Conservation (phyloP, 1,140 invertebrate species). For the Mizuhopecten yessoensis region DNA sequence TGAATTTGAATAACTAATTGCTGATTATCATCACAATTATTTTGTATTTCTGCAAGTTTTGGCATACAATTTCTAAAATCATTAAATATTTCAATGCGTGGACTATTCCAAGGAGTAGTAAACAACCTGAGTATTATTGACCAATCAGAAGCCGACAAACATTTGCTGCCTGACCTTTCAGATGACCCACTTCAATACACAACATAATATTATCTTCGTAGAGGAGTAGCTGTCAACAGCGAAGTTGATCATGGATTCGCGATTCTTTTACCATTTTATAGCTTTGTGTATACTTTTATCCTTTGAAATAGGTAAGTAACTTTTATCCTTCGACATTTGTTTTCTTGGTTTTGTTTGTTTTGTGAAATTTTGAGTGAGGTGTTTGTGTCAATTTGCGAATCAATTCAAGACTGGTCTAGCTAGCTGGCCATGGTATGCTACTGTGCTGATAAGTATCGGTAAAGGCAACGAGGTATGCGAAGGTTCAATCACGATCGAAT, state of each 20-base stretch:
- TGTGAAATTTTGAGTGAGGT: neutral
- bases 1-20: too few relatives aligned
- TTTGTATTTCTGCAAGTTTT: too few relatives aligned
- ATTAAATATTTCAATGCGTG: neutral
- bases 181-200: neutral
- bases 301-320: neutral
- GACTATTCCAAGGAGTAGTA: neutral
- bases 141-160: neutral
- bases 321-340: neutral
- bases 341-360: neutral
- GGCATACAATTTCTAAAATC: too few relatives aligned
- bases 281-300: neutral
- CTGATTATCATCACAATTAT: too few relatives aligned
- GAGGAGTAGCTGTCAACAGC: slow-evolving; percentile 23
- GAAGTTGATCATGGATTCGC: neutral
- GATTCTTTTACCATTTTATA: neutral
- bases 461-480: too few relatives aligned
- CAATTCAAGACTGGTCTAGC: too few relatives aligned
- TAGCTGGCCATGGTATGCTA: too few relatives aligned
- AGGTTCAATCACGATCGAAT: too few relatives aligned
- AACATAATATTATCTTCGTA: neutral
- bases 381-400: too few relatives aligned
- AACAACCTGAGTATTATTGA: neutral
- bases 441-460: too few relatives aligned
- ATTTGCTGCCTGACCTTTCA: slow-evolving; percentile 22